phyloP scores from a whole-genome alignment of 2,888 invertebrate species.

The Zaprionus bogoriensis region DNA sequence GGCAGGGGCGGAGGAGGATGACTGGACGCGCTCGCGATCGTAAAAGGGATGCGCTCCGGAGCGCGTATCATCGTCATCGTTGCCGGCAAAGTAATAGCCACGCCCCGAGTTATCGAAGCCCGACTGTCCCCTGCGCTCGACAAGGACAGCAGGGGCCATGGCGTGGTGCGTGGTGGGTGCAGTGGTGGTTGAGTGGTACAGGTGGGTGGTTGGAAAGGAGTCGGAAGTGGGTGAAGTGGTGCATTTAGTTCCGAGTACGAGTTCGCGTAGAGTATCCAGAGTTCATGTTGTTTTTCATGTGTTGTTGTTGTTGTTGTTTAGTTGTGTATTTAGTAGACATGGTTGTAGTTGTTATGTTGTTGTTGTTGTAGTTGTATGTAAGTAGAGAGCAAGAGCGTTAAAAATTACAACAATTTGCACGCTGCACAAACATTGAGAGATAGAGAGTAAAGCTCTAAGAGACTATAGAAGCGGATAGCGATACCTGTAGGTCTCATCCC shows the following conservation, averaged over 20 bases:
- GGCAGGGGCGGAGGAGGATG: slow-evolving; percentile 41
- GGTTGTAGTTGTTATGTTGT: slow-evolving; percentile 50
- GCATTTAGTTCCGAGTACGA: slow-evolving; percentile 41
- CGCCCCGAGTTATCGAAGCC: slow-evolving; percentile 86
- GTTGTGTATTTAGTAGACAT: slow-evolving; percentile 46
- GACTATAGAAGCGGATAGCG: slow-evolving; percentile 42
- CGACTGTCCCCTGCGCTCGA: slow-evolving; percentile 84
- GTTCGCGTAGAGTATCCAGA: slow-evolving; percentile 56
- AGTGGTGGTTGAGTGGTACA: slow-evolving; percentile 22
- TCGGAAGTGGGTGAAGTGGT: slow-evolving; percentile 36
- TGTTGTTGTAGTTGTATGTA: slow-evolving; percentile 72
- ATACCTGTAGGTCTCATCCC: slow-evolving; percentile 83
- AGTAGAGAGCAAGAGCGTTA: slow-evolving; percentile 64
- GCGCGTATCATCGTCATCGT: slow-evolving; percentile 82
- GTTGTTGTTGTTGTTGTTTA: slow-evolving; percentile 36
- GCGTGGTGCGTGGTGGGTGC: slow-evolving; percentile 46
- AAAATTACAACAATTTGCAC: slow-evolving; percentile 22
- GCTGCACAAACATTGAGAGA: slow-evolving; percentile 8
- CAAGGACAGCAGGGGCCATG: slow-evolving; percentile 12
- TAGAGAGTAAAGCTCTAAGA: background rate
- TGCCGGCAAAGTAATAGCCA: slow-evolving; percentile 86
- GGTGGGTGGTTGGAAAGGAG: background rate
- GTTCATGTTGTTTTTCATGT: slow-evolving; percentile 55
- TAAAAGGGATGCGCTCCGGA: slow-evolving; percentile 39
- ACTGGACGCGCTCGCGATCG: slow-evolving; percentile 45